Conservation (phyloP, 2,113 vertebrate genomes). For the Scalopus aquaticus region DNA sequence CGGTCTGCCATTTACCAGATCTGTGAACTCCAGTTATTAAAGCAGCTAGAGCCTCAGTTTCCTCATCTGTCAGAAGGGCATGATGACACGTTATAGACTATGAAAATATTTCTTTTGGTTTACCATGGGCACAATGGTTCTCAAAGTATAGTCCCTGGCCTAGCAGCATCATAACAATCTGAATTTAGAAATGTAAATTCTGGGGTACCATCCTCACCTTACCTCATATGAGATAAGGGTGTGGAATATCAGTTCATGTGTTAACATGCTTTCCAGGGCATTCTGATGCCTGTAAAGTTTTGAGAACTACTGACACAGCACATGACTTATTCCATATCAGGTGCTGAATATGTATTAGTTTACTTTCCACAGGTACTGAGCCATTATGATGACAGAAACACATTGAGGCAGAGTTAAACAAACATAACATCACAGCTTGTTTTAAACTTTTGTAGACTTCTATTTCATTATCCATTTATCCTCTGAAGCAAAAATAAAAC, state of each 20-base stretch:
- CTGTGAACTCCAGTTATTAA: neutral
- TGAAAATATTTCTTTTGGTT: neutral
- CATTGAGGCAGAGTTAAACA: neutral
- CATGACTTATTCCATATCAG: neutral
- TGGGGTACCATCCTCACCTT: neutral
- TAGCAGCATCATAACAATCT: neutral
- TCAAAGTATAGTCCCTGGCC: neutral
- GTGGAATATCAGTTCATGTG: too few species aligned
- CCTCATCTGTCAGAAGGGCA: neutral
- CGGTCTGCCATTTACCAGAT: neutral
- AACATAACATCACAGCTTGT: neutral
- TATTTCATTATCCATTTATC: neutral
- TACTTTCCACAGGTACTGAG: neutral
- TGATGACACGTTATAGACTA: neutral
- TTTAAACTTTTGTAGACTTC: neutral
- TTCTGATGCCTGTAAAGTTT: too few species aligned
- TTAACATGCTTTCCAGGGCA: neutral
- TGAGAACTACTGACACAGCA: neutral
- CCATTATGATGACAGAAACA: neutral
- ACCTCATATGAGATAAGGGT: neutral
- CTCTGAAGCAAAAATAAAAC: neutral
- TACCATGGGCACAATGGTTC: neutral
- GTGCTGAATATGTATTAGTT: neutral
- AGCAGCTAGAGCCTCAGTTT: neutral
- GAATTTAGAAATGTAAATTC: neutral